Evolutionary conservation across 1,140 invertebrate species (phyloP).

Genomic region (Calephelis virginiensis): DNA sequence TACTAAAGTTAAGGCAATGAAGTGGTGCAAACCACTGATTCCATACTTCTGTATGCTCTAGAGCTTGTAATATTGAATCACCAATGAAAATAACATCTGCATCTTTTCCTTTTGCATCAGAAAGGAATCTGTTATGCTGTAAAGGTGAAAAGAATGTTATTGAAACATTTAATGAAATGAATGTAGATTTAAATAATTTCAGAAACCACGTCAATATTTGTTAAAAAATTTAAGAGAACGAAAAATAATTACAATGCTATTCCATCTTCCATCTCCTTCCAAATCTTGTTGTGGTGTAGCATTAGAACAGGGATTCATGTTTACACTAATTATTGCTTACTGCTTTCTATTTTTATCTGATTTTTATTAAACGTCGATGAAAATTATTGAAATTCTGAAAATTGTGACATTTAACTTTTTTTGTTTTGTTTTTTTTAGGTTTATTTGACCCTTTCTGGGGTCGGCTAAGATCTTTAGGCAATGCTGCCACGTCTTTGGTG

Average conservation of each 20-base stretch:
- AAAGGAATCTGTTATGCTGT: slow-evolving; percentile 90
- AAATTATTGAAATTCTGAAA: background rate
- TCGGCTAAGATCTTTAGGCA: no score
- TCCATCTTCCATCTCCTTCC: slow-evolving; percentile 84
- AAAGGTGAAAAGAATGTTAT: slow-evolving; percentile 46
- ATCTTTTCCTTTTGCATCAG: slow-evolving; percentile 90
- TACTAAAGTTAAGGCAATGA: slow-evolving; percentile 94
- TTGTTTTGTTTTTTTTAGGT: no score
- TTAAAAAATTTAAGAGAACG: slow-evolving; percentile 10
- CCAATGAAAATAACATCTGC: slow-evolving; percentile 95
- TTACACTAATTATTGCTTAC: slow-evolving; percentile 25
- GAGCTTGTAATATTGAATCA: slow-evolving; percentile 89
- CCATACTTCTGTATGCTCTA: slow-evolving; percentile 90
- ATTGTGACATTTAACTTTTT: no score
- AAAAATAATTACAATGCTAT: slow-evolving; percentile 80
- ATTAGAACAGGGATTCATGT: slow-evolving; percentile 81
- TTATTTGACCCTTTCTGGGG: no score
- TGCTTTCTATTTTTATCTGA: slow-evolving; percentile 21
- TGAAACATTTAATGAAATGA: slow-evolving; percentile 8
- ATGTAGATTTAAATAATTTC: slow-evolving; percentile 3
- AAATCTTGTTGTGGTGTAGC: slow-evolving; percentile 81
- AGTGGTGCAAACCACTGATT: slow-evolving; percentile 91
- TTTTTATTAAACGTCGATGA: slow-evolving; percentile 7
- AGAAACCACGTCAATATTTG: slow-evolving; percentile 17
- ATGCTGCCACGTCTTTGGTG: no score